Base-by-base conservation (phyloP, 2,113 vertebrate species). In the Aramus guarauna region DNA sequence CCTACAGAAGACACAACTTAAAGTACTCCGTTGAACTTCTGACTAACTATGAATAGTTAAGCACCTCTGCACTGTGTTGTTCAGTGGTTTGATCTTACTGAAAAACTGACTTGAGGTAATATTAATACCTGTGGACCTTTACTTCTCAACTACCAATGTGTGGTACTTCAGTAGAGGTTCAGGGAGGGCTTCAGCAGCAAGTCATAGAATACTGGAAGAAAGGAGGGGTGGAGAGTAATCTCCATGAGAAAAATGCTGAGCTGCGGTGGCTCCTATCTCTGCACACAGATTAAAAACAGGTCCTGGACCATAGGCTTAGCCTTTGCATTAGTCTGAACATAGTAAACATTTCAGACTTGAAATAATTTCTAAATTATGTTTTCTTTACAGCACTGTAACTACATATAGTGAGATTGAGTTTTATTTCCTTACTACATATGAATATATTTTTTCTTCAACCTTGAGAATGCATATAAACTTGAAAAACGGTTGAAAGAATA, bases 1-100 rank as follows among this genome's bases (percentile, higher is more conserved):
- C 96, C 97, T 26, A 68, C 97, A 4, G 99, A 99, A 64, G 98
- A 97, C 93, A 73, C 98, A 13, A 98, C 96, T 26, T 98, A 98
- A 96, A 90, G 17, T 20, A 1, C 39, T 58, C n/a, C 12, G 0
- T 1, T 36, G 66, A 43, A 69, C 77, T 85, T 52, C n/a, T 36
- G 56, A 66, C 45, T 29, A 27, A 34, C 36, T 68, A 15, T 16
- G 53, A 84, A 50, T 72, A 69, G 32, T 80, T 84, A 39, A 37
- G 55, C 90, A 59, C 58, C 82, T 96, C 77, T 90, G 83, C 78
- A 80, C 95, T 94, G 78, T 83, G 83, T 47, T 8, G 18, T 82
- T 78, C 90, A 62, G 69, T 83, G 77, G 52, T 88, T 96, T 76
- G 79, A 88, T 55, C 94, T 83, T 89, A 48, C 56, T 90, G 84